Evolutionary conservation across 1,140 invertebrate genomes (phyloP).

Genomic region (Drosophila punjabiensis): DNA sequence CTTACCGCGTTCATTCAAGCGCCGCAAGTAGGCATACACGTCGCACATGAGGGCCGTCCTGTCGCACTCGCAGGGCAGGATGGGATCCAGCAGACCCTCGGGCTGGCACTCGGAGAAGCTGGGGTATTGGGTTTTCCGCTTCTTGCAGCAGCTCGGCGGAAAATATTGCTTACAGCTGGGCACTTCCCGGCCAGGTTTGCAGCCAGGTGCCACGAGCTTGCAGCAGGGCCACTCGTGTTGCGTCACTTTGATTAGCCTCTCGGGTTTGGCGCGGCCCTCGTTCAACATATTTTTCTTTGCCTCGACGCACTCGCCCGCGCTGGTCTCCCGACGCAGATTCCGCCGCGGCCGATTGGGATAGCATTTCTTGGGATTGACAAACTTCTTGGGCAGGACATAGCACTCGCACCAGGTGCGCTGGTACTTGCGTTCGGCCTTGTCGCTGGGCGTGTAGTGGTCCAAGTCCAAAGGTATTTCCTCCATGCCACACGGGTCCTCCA

Average conservation of each 20-base stretch:
- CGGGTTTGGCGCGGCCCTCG: neutral
- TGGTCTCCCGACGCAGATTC: neutral
- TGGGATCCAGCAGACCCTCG: slow-evolving; percentile 3
- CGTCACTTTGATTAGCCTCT: slow-evolving; percentile 7
- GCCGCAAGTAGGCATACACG: slow-evolving; percentile 24
- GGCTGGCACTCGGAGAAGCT: slow-evolving; percentile 56
- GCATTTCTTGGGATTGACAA: neutral
- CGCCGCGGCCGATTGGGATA: slow-evolving; percentile 15
- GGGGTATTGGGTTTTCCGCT: slow-evolving; percentile 32
- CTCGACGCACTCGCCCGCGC: neutral
- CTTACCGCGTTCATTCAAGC: neutral
- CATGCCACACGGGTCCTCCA: slow-evolving; percentile 11
- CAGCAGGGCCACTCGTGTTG: slow-evolving; percentile 32
- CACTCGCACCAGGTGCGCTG: slow-evolving; percentile 48
- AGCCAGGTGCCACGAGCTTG: slow-evolving; percentile 10
- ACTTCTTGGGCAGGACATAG: slow-evolving; percentile 1
- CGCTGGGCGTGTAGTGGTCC: slow-evolving; percentile 30
- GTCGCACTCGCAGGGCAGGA: slow-evolving; percentile 38
- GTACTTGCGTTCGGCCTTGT: slow-evolving; percentile 24
- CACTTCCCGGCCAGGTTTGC: neutral
- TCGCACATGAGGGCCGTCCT: slow-evolving; percentile 31
- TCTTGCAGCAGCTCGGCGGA: slow-evolving; percentile 32
- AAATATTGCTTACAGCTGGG: neutral
- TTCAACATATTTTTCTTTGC: neutral
- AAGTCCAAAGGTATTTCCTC: slow-evolving; percentile 14